Evolutionary conservation across 92 coral and sea anemone species (phyloP).

Genomic region (Blastomussa wellsi): DNA sequence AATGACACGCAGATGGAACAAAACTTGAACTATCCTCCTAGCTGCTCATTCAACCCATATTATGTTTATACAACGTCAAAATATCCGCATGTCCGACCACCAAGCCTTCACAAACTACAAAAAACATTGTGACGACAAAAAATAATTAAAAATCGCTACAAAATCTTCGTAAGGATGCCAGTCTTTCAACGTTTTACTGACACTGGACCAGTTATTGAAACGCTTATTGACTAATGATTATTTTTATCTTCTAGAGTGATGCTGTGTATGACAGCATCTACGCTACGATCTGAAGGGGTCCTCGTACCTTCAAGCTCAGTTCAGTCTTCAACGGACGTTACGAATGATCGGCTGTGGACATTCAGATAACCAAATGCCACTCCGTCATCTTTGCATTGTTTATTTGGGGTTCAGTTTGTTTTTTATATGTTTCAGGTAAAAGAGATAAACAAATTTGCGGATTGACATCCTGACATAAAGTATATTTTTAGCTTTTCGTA

Average conservation of each 20-base stretch:
- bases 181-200: neutral
- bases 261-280: neutral
- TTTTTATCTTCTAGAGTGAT: neutral
- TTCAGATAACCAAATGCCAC: neutral
- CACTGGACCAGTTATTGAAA: neutral
- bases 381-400: neutral
- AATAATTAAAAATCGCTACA: neutral
- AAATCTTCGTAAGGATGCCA: neutral
- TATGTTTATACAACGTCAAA: neutral
- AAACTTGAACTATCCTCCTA: neutral
- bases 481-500: neutral
- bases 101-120: neutral
- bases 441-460: neutral
- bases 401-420: neutral
- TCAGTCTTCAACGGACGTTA: neutral
- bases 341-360: neutral
- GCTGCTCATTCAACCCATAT: neutral
- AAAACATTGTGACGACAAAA: neutral
- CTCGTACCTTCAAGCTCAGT: neutral
- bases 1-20: neutral
- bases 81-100: neutral
- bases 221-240: neutral
- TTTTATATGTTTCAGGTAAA: neutral
- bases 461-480: neutral
- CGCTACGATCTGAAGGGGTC: neutral